Base-by-base conservation (phyloP, 2,113 vertebrate genomes). In the Rhegmatorhina hoffmannsi region DNA sequence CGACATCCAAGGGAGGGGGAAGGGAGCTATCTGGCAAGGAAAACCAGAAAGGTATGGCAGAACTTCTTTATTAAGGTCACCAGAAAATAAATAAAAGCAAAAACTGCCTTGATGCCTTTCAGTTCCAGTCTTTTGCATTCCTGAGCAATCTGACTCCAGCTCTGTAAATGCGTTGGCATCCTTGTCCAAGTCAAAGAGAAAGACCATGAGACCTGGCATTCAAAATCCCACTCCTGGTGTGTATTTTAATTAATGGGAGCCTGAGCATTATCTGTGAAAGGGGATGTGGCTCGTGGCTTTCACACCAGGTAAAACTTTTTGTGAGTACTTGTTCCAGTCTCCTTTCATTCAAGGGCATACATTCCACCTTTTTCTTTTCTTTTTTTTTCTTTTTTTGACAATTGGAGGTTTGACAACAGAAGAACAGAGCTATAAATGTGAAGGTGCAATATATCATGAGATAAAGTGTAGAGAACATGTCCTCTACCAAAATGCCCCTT, bases 361-460 rank as follows among this genome's bases (percentile, higher is more conserved):
- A 91, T 94, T 92, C 50, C 46, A 69, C 17, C 47, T 92, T 90
- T 89, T 62, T 6, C 3, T 29, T n/a, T 67, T 12, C 7, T 59
- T 33, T 36, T 80, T 52, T 50, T 24, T 5, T 28, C 40, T 80
- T 80, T 84, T 73, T 64, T 36, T 25, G 78, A 62, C 77, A 63
- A 60, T 68, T 86, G 92, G 78, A 93, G 64, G 75, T 94, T 58
- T 97, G 97, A 97, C 96, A 97, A 93, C 87, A 79, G 78, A 94
- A 93, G 95, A 95, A 94, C 93, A 93, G 81, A 95, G 96, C 95
- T 95, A 96, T 97, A 97, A 97, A 97, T 89, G 96, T 94, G 95
- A 98, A 89, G 84, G 90, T 11, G 31, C 67, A 94, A 97, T 97
- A 94, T 85, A 97, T 97, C 97, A 97, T 68, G 91, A 90, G 75